Evolutionary conservation across 2,888 invertebrate genomes (phyloP).

Genomic region (Heterodera filipjevi): DNA sequence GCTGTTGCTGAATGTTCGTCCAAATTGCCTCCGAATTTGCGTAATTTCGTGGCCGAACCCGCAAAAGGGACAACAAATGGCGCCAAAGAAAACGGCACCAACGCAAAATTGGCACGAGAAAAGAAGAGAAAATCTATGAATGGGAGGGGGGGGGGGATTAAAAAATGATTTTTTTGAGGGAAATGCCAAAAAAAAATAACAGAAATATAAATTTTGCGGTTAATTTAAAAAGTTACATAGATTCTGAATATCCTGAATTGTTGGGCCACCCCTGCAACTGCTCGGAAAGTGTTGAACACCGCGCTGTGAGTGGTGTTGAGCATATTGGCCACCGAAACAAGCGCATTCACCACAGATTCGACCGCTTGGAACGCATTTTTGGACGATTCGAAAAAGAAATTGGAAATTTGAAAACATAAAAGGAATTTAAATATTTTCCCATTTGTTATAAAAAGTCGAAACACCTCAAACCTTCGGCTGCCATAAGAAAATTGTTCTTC

Average conservation of each 20-base stretch:
- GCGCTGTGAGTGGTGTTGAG: conserved; percentile 94
- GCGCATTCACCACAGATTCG: conserved; percentile 86
- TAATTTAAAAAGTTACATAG: conserved; percentile 71
- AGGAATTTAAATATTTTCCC: not conserved
- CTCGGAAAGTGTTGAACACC: conserved; percentile 89
- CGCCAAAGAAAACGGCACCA: conserved; percentile 80
- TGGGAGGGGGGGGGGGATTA: conserved; percentile 3
- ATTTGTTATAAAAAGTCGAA: no score
- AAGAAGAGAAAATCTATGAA: conserved; percentile 26
- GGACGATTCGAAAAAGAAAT: conserved; percentile 75
- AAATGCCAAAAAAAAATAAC: conserved; percentile 38
- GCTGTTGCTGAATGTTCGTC: conserved; percentile 16
- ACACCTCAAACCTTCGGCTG: not conserved
- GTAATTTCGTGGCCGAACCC: conserved; percentile 66
- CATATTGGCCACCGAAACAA: conserved; percentile 93
- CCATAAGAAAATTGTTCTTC: not conserved
- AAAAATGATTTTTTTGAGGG: not conserved
- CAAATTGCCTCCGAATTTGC: conserved; percentile 51
- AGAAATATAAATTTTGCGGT: not conserved
- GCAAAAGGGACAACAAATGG: conserved; percentile 75
- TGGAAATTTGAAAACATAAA: not conserved
- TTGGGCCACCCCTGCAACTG: conserved; percentile 92
- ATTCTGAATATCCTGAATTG: conserved; percentile 84
- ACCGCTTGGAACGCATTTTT: conserved; percentile 91
- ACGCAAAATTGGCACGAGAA: conserved; percentile 74